Base-by-base conservation (phyloP, 2,888 invertebrate species). In the Melinaea marsaeus region DNA sequence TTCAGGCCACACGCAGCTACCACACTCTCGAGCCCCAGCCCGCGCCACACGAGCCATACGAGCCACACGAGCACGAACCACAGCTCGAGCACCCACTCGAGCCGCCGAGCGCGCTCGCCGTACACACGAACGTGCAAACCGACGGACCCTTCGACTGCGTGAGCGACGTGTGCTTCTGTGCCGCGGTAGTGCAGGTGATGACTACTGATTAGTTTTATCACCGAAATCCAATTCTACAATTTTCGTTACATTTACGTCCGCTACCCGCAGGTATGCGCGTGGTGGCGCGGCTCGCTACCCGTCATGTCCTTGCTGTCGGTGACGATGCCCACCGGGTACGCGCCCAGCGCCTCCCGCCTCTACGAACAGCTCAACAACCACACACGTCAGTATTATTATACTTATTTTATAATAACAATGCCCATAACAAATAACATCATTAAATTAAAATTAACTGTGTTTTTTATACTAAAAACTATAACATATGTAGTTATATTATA, bases 231-330 rank as follows among this genome's bases (percentile, higher is more conserved):
- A 13, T 48, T 48, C 13, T 22, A 48, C 13, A 48, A n/a, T 9
- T 13, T 1, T 22, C 13, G 5, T 48, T 4, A 48, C 11, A 3
- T 42, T 22, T 22, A 22, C 22, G 22, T 1, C 37, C 22, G 5
- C 33, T 58, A 33, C 55, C 9, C 13, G n/a, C n/a, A 91, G 90
- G 80, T 79, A 1, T 91, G 91, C 64, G 85, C 85, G 42, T 48
- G 79, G 45, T 91, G 91, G 91, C 76, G 72, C 45, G 81, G 82
- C 0, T 54, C 60, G 1, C 86, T 90, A 72, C 91, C 90, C 0
- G 84, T 84, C 75, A 93, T 93, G 93, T 92, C 92, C 42, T 84
- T 93, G 13, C 76, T 93, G 70, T 94, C 94, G 75, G 85, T 94
- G 34, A 80, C 87, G 0, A 87, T 94, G 74, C 93, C 94, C 7